Percentiles rank a stretch among this genome's conserved stretches.
These are phyloP conservation scores for Thaumatotibia leucotreta DNA, from an alignment of 1,140 invertebrate species.

Conservation along the genomic window DNA sequence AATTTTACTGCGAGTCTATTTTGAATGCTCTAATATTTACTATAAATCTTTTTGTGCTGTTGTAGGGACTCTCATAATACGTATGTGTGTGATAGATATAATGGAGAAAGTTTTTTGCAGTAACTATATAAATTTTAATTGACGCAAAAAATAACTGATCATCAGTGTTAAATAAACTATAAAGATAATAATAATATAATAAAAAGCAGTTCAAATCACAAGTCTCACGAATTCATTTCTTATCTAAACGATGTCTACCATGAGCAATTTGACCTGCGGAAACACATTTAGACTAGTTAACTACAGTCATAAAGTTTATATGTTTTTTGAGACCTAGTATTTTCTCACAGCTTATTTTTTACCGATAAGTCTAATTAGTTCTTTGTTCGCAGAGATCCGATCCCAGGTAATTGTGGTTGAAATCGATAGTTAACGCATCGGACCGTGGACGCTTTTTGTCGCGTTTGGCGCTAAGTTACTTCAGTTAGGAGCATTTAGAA, in stretches of 20 bases:
- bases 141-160: not conserved
- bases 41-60: too few species aligned
- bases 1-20: too few species aligned
- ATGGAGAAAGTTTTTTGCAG: not conserved
- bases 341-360: not conserved
- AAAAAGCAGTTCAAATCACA: not conserved
- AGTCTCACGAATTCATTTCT: not conserved
- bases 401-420: conserved; percentile 17
- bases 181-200: not conserved
- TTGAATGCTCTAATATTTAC: too few species aligned
- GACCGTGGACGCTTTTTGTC: conserved; percentile 43
- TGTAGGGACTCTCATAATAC: too few species aligned
- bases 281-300: not conserved
- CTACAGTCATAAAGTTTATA: not conserved
- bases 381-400: not conserved
- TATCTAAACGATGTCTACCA: not conserved
- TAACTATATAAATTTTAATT: not conserved
- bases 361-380: not conserved
- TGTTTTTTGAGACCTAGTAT: not conserved
- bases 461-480: not conserved
- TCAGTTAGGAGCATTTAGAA: not conserved
- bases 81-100: too few species aligned
- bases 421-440: conserved; percentile 49
- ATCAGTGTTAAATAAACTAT: not conserved
- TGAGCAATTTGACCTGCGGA: not conserved